These are phyloP conservation scores for Lamellibrachia satsuma DNA, from an alignment of 2,888 invertebrate genomes.

Conservation along the genomic window DNA sequence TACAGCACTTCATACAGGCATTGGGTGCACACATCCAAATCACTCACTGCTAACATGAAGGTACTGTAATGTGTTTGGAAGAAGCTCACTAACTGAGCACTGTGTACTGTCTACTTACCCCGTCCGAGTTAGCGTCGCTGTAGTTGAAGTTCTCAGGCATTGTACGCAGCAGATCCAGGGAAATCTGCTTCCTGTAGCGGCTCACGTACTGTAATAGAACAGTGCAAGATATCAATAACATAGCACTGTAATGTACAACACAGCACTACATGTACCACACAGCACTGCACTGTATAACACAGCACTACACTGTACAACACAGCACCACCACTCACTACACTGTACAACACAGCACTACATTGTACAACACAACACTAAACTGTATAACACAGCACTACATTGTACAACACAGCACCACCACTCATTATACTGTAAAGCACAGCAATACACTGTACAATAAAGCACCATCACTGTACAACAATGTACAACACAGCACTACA, in stretches of 20 bases:
- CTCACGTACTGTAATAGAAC: slow-evolving; percentile 62
- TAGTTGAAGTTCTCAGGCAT: slow-evolving; percentile 70
- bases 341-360: background rate
- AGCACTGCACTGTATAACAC: too few species aligned
- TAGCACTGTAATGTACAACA: too few species aligned
- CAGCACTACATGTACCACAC: background rate
- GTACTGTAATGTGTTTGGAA: background rate
- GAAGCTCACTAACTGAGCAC: background rate
- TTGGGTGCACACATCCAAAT: background rate
- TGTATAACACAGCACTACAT: too few species aligned
- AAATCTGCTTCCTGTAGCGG: slow-evolving; percentile 68
- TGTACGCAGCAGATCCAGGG: slow-evolving; percentile 68
- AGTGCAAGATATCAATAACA: background rate
- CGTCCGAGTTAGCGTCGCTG: slow-evolving; percentile 66
- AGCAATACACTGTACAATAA: too few species aligned
- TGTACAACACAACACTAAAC: too few species aligned
- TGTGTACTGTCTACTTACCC: slow-evolving; percentile 59
- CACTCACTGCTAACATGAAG: background rate
- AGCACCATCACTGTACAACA: too few species aligned
- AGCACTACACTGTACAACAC: too few species aligned
- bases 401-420: too few species aligned
- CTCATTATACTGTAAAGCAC: too few species aligned
- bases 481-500: too few species aligned
- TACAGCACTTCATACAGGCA: background rate
- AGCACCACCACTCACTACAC: too few species aligned